Evolutionary conservation across 53 echinoderm and acorn worm species (phyloP).

Genomic region (Holothuria scabra): DNA sequence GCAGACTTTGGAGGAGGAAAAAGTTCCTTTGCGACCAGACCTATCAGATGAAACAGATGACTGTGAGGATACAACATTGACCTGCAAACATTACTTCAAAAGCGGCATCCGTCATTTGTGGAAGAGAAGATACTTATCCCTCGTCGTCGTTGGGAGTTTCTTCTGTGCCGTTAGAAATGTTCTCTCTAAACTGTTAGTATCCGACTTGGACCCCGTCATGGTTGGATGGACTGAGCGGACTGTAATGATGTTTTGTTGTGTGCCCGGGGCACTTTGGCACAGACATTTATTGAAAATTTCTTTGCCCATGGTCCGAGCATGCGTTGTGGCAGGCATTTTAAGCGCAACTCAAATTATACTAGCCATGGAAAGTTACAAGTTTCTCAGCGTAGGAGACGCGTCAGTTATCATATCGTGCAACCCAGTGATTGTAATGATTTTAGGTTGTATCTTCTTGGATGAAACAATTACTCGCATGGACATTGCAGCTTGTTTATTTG

Average conservation of each 20-base stretch:
- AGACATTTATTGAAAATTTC: neutral
- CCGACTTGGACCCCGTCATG: constrained; percentile 6
- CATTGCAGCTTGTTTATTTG: neutral
- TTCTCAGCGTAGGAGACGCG: constrained; percentile 21
- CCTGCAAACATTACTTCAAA: too few relatives aligned
- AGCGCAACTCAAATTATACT: neutral
- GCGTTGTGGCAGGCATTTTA: neutral
- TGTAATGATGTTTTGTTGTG: constrained; percentile 17
- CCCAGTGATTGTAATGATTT: neutral
- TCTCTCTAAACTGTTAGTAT: constrained; percentile 18
- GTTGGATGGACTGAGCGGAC: constrained; percentile 11
- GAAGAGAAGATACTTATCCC: neutral
- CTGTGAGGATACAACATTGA: too few relatives aligned
- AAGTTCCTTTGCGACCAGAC: too few relatives aligned
- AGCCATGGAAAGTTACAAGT: constrained; percentile 7
- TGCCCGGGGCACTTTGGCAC: neutral
- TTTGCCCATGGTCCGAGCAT: neutral
- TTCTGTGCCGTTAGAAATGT: neutral
- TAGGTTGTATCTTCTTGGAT: constrained; percentile 1
- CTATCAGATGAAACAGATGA: too few relatives aligned
- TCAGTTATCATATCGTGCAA: constrained; percentile 4
- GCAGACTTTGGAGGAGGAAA: too few relatives aligned
- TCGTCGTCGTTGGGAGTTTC: neutral
- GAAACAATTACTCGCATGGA: neutral
- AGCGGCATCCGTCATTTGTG: too few relatives aligned